Base-by-base conservation (phyloP, 2,113 vertebrate species). In the Cryptotis parvus region DNA sequence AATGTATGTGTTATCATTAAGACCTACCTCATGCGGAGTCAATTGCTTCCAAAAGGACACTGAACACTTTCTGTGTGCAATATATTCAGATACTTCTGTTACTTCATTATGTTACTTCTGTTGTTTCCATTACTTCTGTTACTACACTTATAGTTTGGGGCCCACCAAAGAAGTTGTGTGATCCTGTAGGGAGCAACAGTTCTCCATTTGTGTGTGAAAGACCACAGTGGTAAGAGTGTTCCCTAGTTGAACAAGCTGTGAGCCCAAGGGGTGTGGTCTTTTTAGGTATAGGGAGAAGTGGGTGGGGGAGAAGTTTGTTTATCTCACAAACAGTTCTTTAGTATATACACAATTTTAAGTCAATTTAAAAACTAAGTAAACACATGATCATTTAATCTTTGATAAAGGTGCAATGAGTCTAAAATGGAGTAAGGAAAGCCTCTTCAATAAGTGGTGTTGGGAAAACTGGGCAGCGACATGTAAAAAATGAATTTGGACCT, bases 81-180 rank as follows among this genome's bases (percentile, higher is more conserved):
- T 58, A 29, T 26, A 65, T 49, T 84, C 9, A 11, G 26, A 12
- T 74, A 31, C 72, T 87, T 75, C 55, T 9, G 9, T 74, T 31
- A 76, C 35, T 78, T 92, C 24, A 70, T 52, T 70, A 41, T 83
- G 75, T n/a, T n/a, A n/a, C n/a, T n/a, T n/a, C n/a, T n/a, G n/a
- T n/a, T n/a, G n/a, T n/a, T n/a, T n/a, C n/a, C n/a, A n/a, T n/a
- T 74, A 31, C 72, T 87, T 75, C 55, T 9, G 9, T 74, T 31
- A 76, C 35, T 78, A 52, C 6, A 81, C 20, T 61, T 63, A 1
- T 3, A 27, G 20, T 39, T 26, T 43, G 39, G 55, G 43, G 61
- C 74, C 74, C 87, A 69, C 26, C 33, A 70, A 89, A 85, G 14
- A 7, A 31, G 20, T 27, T 9, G 72, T 18, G 35, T 29, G 9